A percentile compares a stretch with the other conserved stretches of the same genome.
These are phyloP conservation scores for Arrhamphus sclerolepis DNA, from an alignment of 2,797 vertebrate genomes.

Conservation along the genomic window DNA sequence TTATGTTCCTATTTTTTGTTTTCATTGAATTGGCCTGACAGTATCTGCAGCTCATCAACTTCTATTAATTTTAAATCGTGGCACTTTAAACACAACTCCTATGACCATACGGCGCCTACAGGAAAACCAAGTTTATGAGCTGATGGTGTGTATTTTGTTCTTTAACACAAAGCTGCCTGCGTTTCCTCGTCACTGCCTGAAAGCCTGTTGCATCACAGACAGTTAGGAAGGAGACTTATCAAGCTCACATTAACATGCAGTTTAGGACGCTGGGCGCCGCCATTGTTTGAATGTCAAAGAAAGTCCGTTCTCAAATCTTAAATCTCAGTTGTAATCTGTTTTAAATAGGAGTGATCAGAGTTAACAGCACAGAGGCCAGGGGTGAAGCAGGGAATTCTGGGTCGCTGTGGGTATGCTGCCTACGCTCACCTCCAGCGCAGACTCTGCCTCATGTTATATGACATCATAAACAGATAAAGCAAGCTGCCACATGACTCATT, in stretches of 20 bases:
- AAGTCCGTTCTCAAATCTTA: constrained; percentile 32
- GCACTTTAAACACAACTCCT: too few relatives aligned
- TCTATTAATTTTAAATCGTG: constrained; percentile 2
- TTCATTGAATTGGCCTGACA: constrained; percentile 16
- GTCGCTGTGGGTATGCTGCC: too few relatives aligned
- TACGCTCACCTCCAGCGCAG: too few relatives aligned
- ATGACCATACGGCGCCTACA: too few relatives aligned
- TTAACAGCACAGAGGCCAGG: constrained; percentile 13
- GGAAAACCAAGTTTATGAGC: too few relatives aligned
- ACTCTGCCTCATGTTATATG: too few relatives aligned
- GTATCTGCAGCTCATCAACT: constrained; percentile 14
- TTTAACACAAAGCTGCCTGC: constrained; percentile 9
- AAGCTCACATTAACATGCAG: constrained; percentile 57
- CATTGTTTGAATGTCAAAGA: constrained; percentile 47
- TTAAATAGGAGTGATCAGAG: constrained; percentile 39
- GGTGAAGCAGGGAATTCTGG: too few relatives aligned
- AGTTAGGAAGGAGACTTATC: constrained; percentile 27
- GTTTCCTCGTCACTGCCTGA: constrained; percentile 28
- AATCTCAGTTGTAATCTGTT: constrained; percentile 42
- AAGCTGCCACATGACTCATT: too few relatives aligned
- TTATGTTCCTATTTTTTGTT: constrained; percentile 28
- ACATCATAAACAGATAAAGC: too few relatives aligned
- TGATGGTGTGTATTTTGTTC: constrained; percentile 10
- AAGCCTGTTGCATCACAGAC: constrained; percentile 23
- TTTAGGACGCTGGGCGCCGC: constrained; percentile 38